A percentile compares a stretch with the other conserved stretches of the same genome.
These are phyloP conservation scores for Lamproptera curius DNA, from an alignment of 2,888 invertebrate species.

Conservation along the genomic window DNA sequence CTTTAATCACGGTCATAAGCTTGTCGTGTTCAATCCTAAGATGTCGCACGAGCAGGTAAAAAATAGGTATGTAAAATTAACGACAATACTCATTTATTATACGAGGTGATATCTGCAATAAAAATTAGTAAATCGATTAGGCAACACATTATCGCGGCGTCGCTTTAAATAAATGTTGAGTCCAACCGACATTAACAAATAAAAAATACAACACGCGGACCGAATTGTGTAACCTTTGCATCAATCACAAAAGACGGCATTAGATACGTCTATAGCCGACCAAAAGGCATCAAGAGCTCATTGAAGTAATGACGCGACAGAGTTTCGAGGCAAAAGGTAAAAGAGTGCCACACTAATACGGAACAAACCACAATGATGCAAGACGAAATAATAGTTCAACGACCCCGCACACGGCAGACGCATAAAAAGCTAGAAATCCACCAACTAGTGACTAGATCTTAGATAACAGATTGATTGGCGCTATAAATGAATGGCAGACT, in stretches of 20 bases:
- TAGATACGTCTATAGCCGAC: slow-evolving; percentile 37
- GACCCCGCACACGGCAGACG: slow-evolving; percentile 68
- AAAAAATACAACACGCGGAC: slow-evolving; percentile 13
- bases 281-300: slow-evolving; percentile 40
- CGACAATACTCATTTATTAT: too few species aligned
- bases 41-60: too few species aligned
- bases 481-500: slow-evolving; percentile 64
- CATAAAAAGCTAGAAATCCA: slow-evolving; percentile 73
- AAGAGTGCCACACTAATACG: slow-evolving; percentile 46
- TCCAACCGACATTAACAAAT: slow-evolving; percentile 17
- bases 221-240: too few species aligned
- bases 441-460: slow-evolving; percentile 64
- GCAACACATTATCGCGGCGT: too few species aligned
- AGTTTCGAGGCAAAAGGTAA: slow-evolving; percentile 38
- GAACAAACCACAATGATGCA: slow-evolving; percentile 69
- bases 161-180: too few species aligned
- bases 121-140: too few species aligned
- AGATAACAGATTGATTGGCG: slow-evolving; percentile 74
- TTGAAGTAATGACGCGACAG: slow-evolving; percentile 47
- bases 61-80: too few species aligned
- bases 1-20: too few species aligned
- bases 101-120: too few species aligned
- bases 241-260: too few species aligned
- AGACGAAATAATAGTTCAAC: slow-evolving; percentile 69
- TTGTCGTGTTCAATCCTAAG: too few species aligned